Conservation (phyloP, 2,888 invertebrate species). For the Halocaridina rubra region DNA sequence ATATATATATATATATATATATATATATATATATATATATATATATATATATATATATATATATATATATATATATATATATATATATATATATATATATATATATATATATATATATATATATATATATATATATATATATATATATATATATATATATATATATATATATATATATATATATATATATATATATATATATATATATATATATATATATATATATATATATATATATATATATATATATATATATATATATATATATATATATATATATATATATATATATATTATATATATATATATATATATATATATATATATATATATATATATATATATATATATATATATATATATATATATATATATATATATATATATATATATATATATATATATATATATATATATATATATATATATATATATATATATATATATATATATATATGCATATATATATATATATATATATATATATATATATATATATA, state of each 20-base stretch:
- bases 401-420: neutral
- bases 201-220: too few species aligned
- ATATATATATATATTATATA: neutral
- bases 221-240: too few species aligned
- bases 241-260: too few species aligned
- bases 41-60: too few species aligned
- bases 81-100: too few species aligned
- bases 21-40: too few species aligned
- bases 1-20: too few species aligned
- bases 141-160: too few species aligned
- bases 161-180: neutral
- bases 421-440: neutral
- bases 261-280: neutral
- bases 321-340: neutral
- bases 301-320: neutral
- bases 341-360: neutral
- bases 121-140: too few species aligned
- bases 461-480: neutral
- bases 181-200: neutral
- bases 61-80: too few species aligned
- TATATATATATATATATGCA: neutral
- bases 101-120: too few species aligned
- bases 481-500: neutral
- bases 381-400: neutral
- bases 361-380: neutral